Evolutionary conservation across 2,888 invertebrate species (phyloP), one percentile per base, ranked within the genome.

Genomic region (Apotomis turbidana): DNA sequence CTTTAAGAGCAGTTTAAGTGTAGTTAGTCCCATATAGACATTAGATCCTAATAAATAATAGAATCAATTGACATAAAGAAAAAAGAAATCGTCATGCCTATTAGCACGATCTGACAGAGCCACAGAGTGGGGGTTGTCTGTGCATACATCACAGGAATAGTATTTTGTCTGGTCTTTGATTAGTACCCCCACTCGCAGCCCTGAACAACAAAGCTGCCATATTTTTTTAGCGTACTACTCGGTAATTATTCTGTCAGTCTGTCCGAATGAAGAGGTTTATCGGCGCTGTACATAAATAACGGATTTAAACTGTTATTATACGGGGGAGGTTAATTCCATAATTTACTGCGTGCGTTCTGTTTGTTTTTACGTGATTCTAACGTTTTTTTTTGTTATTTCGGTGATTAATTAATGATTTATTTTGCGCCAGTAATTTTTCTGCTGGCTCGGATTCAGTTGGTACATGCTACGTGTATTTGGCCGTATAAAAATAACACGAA

Each of bases 231-330:
- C 77, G 67, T 73, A 73, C 55, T 73, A 73, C 55, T 38, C 76
- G 60, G 69, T 69, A 80, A 77, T 79, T 82, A 81, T 81, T 78
- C 79, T 60, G 75, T 78, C 76, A 72, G 77, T 78, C 74, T 70
- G 41, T 41, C 41, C 27, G 64, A 63, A 66, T 66, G 70, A 70
- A 71, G 71, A 55, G 60, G 49, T 71, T 66, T 64, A 64, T 70
- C 66, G 60, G 46, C 54, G 9, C 46, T 57, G 70, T 61, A 55
- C 54, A 71, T 71, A 66, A 71, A 71, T 66, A 71, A 71, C 41
- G 55, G 71, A 57, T 71, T 61, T 57, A 61, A 60, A 61, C 67
- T 67, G 71, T 71, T 71, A 67, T 67, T 71, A 67, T 51, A 49
- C 60, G 27, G 27, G 61, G 13, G 41, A 27, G 67, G 67, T 67